Evolutionary conservation across 1,140 invertebrate genomes (phyloP).

Genomic region (Helicoverpa zea): DNA sequence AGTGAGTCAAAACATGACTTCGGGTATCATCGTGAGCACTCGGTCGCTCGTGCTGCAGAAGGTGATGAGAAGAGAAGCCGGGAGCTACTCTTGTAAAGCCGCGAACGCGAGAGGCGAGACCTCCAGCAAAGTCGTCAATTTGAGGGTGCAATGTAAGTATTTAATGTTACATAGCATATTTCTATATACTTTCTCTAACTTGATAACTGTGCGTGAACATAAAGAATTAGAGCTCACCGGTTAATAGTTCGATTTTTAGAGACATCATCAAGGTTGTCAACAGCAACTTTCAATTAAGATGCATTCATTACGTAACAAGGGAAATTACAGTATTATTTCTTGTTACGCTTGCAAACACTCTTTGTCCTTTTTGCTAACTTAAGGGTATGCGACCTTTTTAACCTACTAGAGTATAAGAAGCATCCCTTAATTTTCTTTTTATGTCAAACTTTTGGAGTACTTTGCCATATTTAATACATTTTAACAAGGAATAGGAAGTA

Average conservation of each 20-base stretch:
- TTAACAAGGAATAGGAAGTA: slow-evolving; percentile 12
- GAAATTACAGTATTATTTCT: slow-evolving; percentile 11
- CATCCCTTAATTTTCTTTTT: slow-evolving; percentile 42
- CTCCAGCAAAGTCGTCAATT: slow-evolving; percentile 90
- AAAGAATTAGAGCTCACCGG: too few relatives aligned
- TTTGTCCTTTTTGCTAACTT: slow-evolving; percentile 42
- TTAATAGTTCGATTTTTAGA: too few relatives aligned
- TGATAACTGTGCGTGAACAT: too few relatives aligned
- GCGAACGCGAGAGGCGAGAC: slow-evolving; percentile 94
- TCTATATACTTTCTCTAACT: too few relatives aligned
- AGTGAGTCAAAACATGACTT: slow-evolving; percentile 93
- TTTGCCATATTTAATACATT: slow-evolving; percentile 12
- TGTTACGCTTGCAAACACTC: slow-evolving; percentile 7
- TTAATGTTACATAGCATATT: neutral
- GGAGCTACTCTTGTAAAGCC: slow-evolving; percentile 93
- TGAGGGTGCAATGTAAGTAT: slow-evolving; percentile 95
- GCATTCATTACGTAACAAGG: neutral
- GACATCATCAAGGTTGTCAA: too few relatives aligned
- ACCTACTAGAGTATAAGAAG: slow-evolving; percentile 18
- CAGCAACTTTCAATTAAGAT: neutral
- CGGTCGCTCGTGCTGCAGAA: slow-evolving; percentile 94
- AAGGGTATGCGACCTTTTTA: slow-evolving; percentile 27
- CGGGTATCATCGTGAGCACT: slow-evolving; percentile 94
- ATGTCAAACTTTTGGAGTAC: slow-evolving; percentile 2
- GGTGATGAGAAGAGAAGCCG: slow-evolving; percentile 92